phyloP scores from a whole-genome alignment of 2,888 invertebrate genomes.

The Argyra leucocephala region DNA sequence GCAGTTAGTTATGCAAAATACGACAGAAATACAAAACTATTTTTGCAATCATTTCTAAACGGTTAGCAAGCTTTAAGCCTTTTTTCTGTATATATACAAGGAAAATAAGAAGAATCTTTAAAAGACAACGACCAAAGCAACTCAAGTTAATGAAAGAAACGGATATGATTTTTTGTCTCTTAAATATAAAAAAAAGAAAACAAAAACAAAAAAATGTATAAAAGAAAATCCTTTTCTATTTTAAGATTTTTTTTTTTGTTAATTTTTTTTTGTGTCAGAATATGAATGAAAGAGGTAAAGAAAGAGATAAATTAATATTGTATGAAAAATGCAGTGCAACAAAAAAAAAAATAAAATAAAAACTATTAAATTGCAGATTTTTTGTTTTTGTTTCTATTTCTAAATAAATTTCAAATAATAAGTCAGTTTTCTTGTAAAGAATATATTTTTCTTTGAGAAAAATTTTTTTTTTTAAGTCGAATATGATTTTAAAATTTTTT shows the following conservation, averaged over 20 bases:
- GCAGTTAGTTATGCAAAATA: no score
- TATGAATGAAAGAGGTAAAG: not conserved
- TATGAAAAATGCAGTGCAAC: not conserved
- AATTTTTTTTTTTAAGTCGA: no score
- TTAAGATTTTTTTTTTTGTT: not conserved
- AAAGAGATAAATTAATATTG: not conserved
- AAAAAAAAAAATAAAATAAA: not conserved
- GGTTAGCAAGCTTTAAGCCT: no score
- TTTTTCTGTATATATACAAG: not conserved
- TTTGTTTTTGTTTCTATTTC: not conserved
- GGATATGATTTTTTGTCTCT: conserved; percentile 1
- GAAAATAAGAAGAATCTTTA: not conserved
- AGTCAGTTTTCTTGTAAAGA: not conserved
- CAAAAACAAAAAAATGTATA: no score
- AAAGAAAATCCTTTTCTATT: not conserved
- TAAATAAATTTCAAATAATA: not conserved
- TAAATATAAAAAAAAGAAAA: not conserved
- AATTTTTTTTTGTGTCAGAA: not conserved
- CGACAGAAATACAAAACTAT: no score
- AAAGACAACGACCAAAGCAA: conserved; percentile 1
- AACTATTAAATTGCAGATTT: conserved; percentile 1
- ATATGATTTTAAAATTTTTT: no score
- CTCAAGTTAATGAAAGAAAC: conserved; percentile 1
- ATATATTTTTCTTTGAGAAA: no score
- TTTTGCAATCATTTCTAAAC: no score